Percentiles rank a stretch among this genome's conserved stretches.
phyloP scores from a whole-genome alignment of 2,888 invertebrate species.

The Netelia inedita region DNA sequence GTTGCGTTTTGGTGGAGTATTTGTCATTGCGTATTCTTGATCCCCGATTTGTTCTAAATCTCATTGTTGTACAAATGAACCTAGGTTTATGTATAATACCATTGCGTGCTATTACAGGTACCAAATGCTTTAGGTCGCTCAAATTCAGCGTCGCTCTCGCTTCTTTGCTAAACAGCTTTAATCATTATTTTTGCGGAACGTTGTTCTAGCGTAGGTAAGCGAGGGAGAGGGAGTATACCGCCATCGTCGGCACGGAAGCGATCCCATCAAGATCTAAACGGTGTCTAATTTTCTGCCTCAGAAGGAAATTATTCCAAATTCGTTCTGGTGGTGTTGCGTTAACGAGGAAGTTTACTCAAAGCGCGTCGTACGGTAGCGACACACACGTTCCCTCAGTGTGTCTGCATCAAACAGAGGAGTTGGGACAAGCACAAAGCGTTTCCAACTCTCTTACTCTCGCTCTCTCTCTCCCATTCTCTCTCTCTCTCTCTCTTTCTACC shows the following conservation, averaged over 20 bases:
- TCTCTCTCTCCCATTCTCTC: slow-evolving; percentile 1
- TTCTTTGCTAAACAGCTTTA: slow-evolving; percentile 58
- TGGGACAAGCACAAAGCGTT: background rate
- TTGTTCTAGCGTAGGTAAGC: background rate
- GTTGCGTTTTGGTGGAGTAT: too few species aligned
- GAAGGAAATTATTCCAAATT: slow-evolving; percentile 52
- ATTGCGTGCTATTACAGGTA: too few species aligned
- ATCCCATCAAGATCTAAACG: slow-evolving; percentile 40
- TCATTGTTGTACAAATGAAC: too few species aligned
- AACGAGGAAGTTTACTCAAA: slow-evolving; percentile 52
- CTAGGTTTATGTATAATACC: too few species aligned
- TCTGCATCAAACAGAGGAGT: too few species aligned
- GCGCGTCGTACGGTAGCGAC: slow-evolving; percentile 8
- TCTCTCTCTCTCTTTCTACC: background rate
- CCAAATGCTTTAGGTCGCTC: slow-evolving; percentile 9
- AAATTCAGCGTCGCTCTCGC: slow-evolving; percentile 23
- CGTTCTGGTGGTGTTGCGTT: slow-evolving; percentile 35
- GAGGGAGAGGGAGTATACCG: background rate
- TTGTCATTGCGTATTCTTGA: too few species aligned
- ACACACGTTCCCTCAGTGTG: too few species aligned
- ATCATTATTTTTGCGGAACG: slow-evolving; percentile 43
- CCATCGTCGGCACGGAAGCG: slow-evolving; percentile 12
- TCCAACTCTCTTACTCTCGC: background rate
- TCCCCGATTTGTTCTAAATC: too few species aligned
- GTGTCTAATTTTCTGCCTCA: slow-evolving; percentile 47